Evolutionary conservation across 2,797 vertebrate genomes (phyloP), one percentile per base, ranked within the genome.

Genomic region (Mormyrops boulengeri): DNA sequence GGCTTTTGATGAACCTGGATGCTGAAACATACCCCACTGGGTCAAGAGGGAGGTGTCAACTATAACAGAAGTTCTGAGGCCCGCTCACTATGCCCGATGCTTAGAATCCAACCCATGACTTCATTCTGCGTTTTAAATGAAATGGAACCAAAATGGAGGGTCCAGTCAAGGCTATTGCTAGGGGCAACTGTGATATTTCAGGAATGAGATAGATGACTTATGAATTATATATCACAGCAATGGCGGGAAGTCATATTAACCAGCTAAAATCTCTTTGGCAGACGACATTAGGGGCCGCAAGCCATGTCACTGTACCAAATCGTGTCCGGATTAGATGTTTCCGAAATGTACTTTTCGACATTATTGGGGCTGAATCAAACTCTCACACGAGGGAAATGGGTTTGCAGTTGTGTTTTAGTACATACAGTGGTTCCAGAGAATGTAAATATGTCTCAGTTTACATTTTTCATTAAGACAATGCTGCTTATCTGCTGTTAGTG

Each of bases 201-300:
- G 91, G 88, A 88, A 89, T 91, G 88, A 91, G 90, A 89, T 87
- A 87, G 90, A 92, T 90, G 90, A 90, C 62, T 86, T 90, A 89
- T 93, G 90, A 91, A 93, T 92, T 90, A 91, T 91, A 91, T 90
- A 93, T 90, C 80, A 89, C 77, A 88, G 80, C 26, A 53, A 89
- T 89, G 62, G 86, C 87, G 88, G 60, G 66, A 57, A 85, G 89
- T 87, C n/a, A 85, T 41, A 89, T 90, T 66, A 87, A 73, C 22
- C 47, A 80, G 14, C 55, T 49, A 84, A 89, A 90, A 87, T 87
- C 53, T 52, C 88, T 89, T 49, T 77, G 66, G 52, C 62, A 69
- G 41, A 52, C n/a, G 66, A 50, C 85, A 69, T 80, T 77, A 90
- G 38, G 1, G 4, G n/a, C 57, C 5, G 49, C 82, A 60, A 34